Conservation (phyloP, 2,113 vertebrate genomes). For the Baryphthengus martii region DNA sequence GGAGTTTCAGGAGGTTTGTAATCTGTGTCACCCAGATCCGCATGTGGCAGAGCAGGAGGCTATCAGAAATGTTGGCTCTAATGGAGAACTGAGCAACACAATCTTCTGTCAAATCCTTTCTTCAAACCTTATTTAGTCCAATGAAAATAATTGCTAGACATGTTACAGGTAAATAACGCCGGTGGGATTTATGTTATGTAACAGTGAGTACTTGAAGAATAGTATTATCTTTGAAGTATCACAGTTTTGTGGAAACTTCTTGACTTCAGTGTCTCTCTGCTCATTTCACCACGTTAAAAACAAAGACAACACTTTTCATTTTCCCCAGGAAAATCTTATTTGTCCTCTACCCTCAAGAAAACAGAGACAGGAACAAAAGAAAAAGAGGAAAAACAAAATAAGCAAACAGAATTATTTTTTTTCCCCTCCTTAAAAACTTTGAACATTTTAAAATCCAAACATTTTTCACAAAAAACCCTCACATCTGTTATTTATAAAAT, state of each 20-base stretch:
- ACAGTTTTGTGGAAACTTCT: not conserved
- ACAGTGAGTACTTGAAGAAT: not conserved
- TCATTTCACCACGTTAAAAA: not conserved
- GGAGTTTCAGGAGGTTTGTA: not conserved
- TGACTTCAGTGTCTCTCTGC: not conserved
- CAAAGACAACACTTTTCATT: not conserved
- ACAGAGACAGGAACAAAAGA: not conserved
- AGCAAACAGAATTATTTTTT: not conserved
- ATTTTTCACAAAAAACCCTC: not conserved
- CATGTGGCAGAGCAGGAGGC: not conserved
- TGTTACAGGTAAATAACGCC: not conserved
- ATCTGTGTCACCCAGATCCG: not conserved
- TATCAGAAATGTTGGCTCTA: not conserved
- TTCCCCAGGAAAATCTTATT: not conserved
- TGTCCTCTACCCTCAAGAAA: not conserved
- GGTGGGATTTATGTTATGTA: not conserved
- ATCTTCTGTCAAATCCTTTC: not conserved
- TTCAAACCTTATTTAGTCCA: not conserved
- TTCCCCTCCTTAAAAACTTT: not conserved
- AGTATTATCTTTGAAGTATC: not conserved
- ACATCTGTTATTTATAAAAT: slow-evolving; percentile 60
- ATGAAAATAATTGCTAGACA: not conserved
- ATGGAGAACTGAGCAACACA: not conserved
- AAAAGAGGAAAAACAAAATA: not conserved
- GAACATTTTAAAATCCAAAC: not conserved